Evolutionary conservation across 2,888 invertebrate genomes (phyloP).

Genomic region (Chrysodeixis includens): DNA sequence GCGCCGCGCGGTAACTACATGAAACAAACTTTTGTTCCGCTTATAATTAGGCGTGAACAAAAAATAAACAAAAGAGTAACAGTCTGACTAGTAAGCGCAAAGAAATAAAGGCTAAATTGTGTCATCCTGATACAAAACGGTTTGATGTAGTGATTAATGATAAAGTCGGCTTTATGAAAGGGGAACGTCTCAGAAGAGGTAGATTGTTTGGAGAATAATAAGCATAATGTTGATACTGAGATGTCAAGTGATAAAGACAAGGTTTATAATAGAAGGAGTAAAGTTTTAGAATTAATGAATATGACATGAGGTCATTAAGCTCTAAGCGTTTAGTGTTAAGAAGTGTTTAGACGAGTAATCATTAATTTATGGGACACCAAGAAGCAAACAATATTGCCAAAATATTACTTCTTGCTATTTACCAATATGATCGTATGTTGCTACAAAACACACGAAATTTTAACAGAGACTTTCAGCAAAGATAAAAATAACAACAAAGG

Average conservation of each 20-base stretch:
- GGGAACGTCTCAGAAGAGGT: neutral
- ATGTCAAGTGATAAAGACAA: neutral
- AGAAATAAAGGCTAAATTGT: constrained; percentile 1
- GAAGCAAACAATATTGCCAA: neutral
- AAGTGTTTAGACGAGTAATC: too few species aligned
- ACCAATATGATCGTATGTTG: too few species aligned
- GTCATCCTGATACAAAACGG: neutral
- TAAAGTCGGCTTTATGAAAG: neutral
- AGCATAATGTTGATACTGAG: neutral
- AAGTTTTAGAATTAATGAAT: neutral
- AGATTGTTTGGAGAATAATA: neutral
- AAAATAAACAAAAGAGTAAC: constrained; percentile 11
- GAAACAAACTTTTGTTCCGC: constrained; percentile 47
- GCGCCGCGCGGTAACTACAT: constrained; percentile 51
- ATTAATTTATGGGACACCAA: too few species aligned
- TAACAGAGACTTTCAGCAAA: neutral
- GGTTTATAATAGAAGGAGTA: neutral
- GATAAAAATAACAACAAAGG: neutral
- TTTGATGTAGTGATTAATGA: neutral
- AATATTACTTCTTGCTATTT: neutral
- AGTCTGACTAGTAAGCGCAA: neutral
- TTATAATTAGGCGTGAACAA: constrained; percentile 17
- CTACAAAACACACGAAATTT: neutral
- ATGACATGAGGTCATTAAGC: neutral
- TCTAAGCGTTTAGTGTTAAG: too few species aligned